Evolutionary conservation across 2,888 invertebrate genomes (phyloP), one percentile per base, ranked within the genome.

Genomic region (Chalcis sispes): DNA sequence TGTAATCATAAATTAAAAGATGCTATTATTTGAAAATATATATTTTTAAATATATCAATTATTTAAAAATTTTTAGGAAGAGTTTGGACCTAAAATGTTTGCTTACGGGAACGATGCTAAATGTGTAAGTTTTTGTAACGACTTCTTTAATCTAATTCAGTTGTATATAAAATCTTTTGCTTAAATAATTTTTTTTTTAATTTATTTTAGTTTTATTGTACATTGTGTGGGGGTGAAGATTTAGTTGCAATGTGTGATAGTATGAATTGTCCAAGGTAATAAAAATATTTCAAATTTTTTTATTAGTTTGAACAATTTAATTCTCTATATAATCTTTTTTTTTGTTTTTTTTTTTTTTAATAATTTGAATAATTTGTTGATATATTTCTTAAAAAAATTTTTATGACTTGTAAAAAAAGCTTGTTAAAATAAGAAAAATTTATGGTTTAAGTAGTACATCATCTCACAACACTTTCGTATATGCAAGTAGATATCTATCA

Each of bases 91-190:
- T 1, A 85, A 84, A 42, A 82, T 87, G 70, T 87, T 85, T 77
- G 83, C 86, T 8, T 85, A 83, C 40, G 88, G 87, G n/a, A 85
- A 85, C 18, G 88, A 89, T 79, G 85, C 83, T 13, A 87, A 87
- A 80, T 85, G 86, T 78, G 88, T 88, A 82, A 84, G 85, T 84
- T 78, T 73, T 73, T 25, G 27, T 54, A 27, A 27, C 32, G 74
- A 20, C 20, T 72, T 54, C 74, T 69, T 54, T 13, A 61, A 27
- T 36, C 50, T n/a, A n/a, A n/a, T n/a, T 62, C 10, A 65, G 18
- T 52, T 58, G 5, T 61, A 36, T 54, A n/a, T n/a, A n/a, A n/a
- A n/a, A n/a, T n/a, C 20, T 46, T 25, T 18, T n/a, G n/a, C 42
- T 62, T 58, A 42, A 61, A 59, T 23, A 23, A 48, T 32, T 61